Evolutionary conservation across 2,797 vertebrate genomes (phyloP), one percentile per base, ranked within the genome.

Genomic region (Centroberyx gerrardi): DNA sequence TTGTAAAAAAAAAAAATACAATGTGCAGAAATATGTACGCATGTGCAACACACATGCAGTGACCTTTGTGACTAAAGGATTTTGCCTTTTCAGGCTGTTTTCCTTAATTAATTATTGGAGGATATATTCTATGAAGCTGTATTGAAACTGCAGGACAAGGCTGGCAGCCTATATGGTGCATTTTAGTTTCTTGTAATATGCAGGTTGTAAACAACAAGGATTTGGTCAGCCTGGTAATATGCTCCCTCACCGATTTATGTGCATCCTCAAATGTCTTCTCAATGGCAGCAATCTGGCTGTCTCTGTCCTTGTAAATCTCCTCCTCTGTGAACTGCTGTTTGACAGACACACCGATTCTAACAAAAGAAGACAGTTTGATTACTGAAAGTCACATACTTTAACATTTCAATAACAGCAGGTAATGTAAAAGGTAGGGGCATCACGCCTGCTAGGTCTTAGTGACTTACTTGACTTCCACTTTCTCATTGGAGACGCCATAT

Each of bases 271-370:
- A 99, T 0, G 98, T 99, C 82, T 99, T 99, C 89, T 99, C 98
- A 18, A 99, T 99, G 56, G 98, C 97, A 2, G 97, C 92, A 40
- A 99, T 99, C 86, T 99, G 98, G 85, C 97, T 98, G 88, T 99
- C 98, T 70, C 98, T 90, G 84, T 99, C 98, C 76, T 99, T 99
- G 90, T 99, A 99, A 74, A 99, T 99, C 88, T 99, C 98, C 66
- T 99, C 98, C 74, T 99, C 98, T 0, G 97, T 99, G 77, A 99
- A 99, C 88, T 99, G 98, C 74, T 99, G 98, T 90, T 99, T 99
- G 82, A 99, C 97, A 3, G 98, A 99, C 8, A 99, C 98, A 1
- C 98, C 98, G 0, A 99, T 98, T 93, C 97, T 98, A 77, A 58
- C 80, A 7, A 76, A 52, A 84, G 59, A 80, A 64, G 13, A 67